Base-by-base conservation (phyloP, 2,888 invertebrate genomes). In the Xylocampa areola region DNA sequence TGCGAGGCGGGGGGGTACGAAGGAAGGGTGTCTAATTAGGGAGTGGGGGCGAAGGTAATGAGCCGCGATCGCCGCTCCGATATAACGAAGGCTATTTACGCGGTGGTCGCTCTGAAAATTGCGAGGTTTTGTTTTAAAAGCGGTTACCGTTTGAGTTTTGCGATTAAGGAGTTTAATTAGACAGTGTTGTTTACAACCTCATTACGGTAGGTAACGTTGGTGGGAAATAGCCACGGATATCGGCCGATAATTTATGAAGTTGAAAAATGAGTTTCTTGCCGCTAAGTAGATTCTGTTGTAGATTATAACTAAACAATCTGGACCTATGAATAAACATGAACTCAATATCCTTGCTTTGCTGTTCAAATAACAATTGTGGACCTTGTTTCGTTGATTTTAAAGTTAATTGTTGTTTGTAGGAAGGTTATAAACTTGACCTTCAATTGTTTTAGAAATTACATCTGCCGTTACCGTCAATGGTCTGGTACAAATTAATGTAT, bases 101-200 rank as follows among this genome's bases (percentile, higher is more conserved):
- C 89, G 90, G 91, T 89, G 92, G 92, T 87, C 92, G 89, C 87
- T 90, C 85, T 75, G 88, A 91, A 91, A 92, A 92, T 92, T 91
- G 92, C 91, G 87, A 90, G 90, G 91, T 92, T 92, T 92, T 92
- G 92, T 93, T 92, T 92, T 92, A 91, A 92, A 92, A 92, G 91
- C 92, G 90, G 91, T 91, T 88, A 90, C 89, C 91, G 92, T 92
- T 93, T 92, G 92, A 94, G 92, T 93, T 92, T 92, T 88, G 91
- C 92, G 93, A 93, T 94, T 92, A 93, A 92, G 90, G 92, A 92
- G 92, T 93, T 93, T 92, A 94, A 94, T 94, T 93, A 93, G 91
- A 91, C 91, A 87, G 85, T 84, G 90, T 94, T 94, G 92, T 94
- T 94, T 94, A 94, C 92, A 93, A 92, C 91, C 92, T 92, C 92